These are phyloP conservation scores for Rana temporaria DNA, from an alignment of 2,113 vertebrate species.

Conservation along the genomic window DNA sequence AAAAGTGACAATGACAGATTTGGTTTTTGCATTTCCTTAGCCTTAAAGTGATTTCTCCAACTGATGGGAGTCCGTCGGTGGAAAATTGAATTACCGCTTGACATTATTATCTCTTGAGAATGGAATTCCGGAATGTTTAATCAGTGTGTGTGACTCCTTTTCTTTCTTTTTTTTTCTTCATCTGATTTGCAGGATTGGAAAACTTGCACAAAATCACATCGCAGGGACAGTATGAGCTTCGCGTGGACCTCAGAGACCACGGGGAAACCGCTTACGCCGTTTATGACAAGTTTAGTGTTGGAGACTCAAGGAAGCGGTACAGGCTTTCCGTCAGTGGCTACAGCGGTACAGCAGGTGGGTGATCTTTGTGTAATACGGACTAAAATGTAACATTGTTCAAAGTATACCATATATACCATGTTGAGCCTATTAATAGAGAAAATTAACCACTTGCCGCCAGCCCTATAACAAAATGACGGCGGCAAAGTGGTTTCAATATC, in stretches of 20 bases:
- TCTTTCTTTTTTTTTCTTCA: not conserved
- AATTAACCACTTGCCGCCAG: too few relatives aligned
- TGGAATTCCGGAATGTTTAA: too few relatives aligned
- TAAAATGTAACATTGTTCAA: too few relatives aligned
- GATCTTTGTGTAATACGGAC: too few relatives aligned
- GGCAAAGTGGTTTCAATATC: too few relatives aligned
- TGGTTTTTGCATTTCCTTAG: not conserved
- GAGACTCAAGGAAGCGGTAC: conserved; percentile 86
- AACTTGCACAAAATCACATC: conserved; percentile 93
- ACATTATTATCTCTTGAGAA: not conserved
- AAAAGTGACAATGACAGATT: not conserved
- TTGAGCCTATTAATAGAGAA: too few relatives aligned
- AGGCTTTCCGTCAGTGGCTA: conserved; percentile 90
- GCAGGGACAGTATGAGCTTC: conserved; percentile 89
- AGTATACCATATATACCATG: too few relatives aligned
- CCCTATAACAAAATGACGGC: too few relatives aligned
- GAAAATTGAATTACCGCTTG: not conserved
- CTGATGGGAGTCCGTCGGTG: not conserved
- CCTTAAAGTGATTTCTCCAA: not conserved
- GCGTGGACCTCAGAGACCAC: conserved; percentile 89
- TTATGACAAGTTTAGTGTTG: conserved; percentile 88
- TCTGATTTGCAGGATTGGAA: conserved; percentile 81
- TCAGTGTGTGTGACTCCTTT: not conserved
- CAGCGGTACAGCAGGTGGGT: conserved; percentile 90
- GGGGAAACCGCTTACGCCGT: conserved; percentile 86